Evolutionary conservation across 2,113 vertebrate species (phyloP).

Genomic region (Thamnophis sirtalis): DNA sequence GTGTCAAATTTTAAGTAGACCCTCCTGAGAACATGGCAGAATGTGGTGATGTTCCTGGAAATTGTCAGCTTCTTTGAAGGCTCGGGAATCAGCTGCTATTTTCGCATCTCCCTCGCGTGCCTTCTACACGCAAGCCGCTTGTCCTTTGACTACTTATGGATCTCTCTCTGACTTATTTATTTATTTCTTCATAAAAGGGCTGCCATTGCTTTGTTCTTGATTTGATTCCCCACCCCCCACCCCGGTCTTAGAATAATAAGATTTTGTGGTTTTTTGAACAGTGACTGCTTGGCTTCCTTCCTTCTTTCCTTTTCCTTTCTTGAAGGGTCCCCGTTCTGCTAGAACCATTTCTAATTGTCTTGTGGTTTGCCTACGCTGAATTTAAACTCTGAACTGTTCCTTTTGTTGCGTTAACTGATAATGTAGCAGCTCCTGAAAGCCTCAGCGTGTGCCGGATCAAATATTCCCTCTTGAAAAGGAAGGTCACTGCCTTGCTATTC

Average conservation of each 20-base stretch:
- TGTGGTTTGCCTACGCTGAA: conserved; percentile 37
- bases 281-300: neutral
- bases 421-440: conserved; percentile 9
- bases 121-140: neutral
- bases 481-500: neutral
- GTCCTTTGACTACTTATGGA: neutral
- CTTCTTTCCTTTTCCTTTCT: neutral
- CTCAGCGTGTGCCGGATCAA: neutral
- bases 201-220: conserved; percentile 37
- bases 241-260: conserved; percentile 48
- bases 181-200: conserved; percentile 2
- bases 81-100: neutral
- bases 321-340: conserved; percentile 28
- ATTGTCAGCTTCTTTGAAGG: too few relatives aligned
- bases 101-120: neutral
- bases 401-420: conserved; percentile 41
- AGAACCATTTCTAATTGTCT: conserved; percentile 38
- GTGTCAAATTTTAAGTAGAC: neutral
- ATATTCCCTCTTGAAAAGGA: conserved; percentile 3
- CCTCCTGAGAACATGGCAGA: neutral
- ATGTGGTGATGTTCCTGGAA: neutral
- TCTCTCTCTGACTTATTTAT: conserved; percentile 1
- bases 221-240: conserved; percentile 19
- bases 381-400: conserved; percentile 45
- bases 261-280: conserved; percentile 51